These are phyloP conservation scores for Salarias fasciatus DNA, from an alignment of 2,797 vertebrate species.

Conservation along the genomic window DNA sequence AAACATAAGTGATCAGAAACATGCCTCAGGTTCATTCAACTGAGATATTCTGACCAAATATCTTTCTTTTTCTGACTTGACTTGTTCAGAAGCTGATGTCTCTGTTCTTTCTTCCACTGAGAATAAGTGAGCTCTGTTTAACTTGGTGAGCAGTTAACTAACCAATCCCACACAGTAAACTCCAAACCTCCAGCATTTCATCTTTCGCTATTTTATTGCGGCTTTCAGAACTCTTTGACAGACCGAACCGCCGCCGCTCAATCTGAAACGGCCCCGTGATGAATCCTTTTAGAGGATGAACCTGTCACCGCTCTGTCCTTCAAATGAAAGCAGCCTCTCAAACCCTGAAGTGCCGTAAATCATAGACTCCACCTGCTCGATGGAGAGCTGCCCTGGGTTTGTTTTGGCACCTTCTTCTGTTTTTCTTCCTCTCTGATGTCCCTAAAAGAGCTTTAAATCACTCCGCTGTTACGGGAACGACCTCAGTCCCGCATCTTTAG, in stretches of 20 bases:
- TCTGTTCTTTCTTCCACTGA: too few species aligned
- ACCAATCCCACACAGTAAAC: conserved; percentile 3
- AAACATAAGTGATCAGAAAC: too few species aligned
- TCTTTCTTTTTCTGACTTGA: too few species aligned
- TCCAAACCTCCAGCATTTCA: background rate
- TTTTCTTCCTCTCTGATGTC: conserved; percentile 24
- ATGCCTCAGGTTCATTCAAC: too few species aligned
- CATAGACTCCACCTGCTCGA: conserved; percentile 3
- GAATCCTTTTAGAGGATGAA: background rate
- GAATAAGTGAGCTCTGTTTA: background rate
- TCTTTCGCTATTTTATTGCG: background rate
- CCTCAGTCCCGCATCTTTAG: conserved; percentile 33
- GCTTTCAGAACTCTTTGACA: conserved; percentile 8
- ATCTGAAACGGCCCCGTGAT: background rate
- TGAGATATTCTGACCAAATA: too few species aligned
- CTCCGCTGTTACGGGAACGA: conserved; percentile 22
- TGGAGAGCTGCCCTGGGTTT: conserved; percentile 26
- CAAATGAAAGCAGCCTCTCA: conserved; percentile 6
- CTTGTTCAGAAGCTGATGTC: too few species aligned
- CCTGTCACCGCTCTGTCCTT: background rate
- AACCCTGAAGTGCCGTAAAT: conserved; percentile 5
- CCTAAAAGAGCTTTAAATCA: conserved; percentile 34
- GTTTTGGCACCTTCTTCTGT: conserved; percentile 23
- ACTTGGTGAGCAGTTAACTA: background rate
- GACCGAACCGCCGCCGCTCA: background rate